These are phyloP conservation scores for Sycobia sp. DNA, from an alignment of 1,140 invertebrate genomes.

Conservation along the genomic window DNA sequence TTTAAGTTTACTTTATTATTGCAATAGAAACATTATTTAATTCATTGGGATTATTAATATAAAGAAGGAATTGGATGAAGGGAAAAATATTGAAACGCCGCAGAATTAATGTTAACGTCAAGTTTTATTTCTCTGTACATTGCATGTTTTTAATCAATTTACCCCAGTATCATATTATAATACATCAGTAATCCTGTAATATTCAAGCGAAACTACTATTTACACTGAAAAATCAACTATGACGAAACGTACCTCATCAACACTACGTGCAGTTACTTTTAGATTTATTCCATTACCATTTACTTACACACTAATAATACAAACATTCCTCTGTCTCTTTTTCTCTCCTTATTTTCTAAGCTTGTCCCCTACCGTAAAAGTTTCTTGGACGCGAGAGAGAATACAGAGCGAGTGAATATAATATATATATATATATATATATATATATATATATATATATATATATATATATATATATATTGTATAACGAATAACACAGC, in stretches of 20 bases:
- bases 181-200: constrained; percentile 11
- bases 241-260: not conserved
- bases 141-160: constrained; percentile 9
- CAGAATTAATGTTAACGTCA: constrained; percentile 25
- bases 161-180: constrained; percentile 13
- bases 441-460: no score
- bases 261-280: not conserved
- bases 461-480: no score
- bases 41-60: no score
- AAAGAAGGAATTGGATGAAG: no score
- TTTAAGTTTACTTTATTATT: no score
- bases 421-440: no score
- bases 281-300: not conserved
- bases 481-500: constrained; percentile 14
- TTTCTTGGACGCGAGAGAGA: not conserved
- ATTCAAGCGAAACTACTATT: constrained; percentile 20
- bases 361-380: not conserved
- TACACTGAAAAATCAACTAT: constrained; percentile 18
- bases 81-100: no score
- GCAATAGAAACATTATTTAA: no score
- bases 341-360: constrained; percentile 8
- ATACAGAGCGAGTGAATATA: no score
- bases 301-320: constrained; percentile 11
- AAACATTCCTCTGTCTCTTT: constrained; percentile 14
- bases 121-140: constrained; percentile 28